Conservation (phyloP, 2,888 invertebrate genomes). For the Suillia variegata region DNA sequence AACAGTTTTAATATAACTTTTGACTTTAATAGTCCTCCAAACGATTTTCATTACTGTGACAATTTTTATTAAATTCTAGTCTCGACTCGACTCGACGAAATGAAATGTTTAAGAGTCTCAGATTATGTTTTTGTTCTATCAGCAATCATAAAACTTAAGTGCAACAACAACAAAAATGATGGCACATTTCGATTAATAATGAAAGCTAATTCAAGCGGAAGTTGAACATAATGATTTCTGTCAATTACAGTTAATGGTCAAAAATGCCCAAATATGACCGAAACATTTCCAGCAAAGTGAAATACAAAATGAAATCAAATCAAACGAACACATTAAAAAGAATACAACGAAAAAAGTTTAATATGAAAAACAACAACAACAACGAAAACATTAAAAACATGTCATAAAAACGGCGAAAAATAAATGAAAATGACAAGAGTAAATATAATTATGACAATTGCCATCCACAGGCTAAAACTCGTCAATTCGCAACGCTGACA, state of each 20-base stretch:
- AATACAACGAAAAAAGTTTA: not conserved
- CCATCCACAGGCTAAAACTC: not conserved
- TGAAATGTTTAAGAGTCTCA: no score
- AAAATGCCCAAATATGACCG: not conserved
- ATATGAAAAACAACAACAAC: slow-evolving; percentile 3
- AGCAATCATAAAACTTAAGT: no score
- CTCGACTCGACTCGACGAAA: no score
- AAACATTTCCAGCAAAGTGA: not conserved
- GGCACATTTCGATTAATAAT: slow-evolving; percentile 1
- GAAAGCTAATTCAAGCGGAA: slow-evolving; percentile 23
- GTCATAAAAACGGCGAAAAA: not conserved
- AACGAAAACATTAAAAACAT: not conserved
- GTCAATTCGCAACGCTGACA: no score
- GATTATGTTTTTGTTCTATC: no score
- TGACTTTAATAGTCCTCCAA: no score
- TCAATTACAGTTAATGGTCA: slow-evolving; percentile 27
- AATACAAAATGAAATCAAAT: not conserved
- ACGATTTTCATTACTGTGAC: no score
- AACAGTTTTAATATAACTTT: no score
- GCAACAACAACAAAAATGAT: no score
- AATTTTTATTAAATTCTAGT: no score
- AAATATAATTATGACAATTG: slow-evolving; percentile 14
- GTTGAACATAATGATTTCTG: slow-evolving; percentile 28
- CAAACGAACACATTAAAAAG: not conserved
- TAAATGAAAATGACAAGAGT: slow-evolving; percentile 2